Conservation (phyloP, 2,888 invertebrate species). For the Thereva unica region DNA sequence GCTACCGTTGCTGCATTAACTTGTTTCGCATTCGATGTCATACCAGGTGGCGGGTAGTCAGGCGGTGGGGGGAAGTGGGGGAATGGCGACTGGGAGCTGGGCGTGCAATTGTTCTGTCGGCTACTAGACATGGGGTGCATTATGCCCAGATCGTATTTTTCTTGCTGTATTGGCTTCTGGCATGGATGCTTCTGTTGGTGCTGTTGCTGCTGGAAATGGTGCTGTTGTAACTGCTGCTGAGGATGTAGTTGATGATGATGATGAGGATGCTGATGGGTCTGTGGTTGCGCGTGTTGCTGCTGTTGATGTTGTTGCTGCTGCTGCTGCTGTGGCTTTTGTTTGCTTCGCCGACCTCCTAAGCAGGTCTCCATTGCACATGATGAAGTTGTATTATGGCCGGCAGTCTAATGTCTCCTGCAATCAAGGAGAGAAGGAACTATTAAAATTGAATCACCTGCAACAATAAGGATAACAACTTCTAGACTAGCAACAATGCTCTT, state of each 20-base stretch:
- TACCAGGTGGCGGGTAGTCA: constrained; percentile 59
- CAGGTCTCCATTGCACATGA: constrained; percentile 58
- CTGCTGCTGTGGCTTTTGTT: constrained; percentile 46
- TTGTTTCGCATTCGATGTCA: constrained; percentile 46
- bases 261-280: constrained; percentile 43
- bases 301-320: constrained; percentile 44
- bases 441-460: constrained; percentile 11
- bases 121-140: constrained; percentile 28
- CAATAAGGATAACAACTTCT: neutral
- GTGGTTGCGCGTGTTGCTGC: constrained; percentile 44
- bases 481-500: constrained; percentile 15
- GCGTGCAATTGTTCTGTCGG: constrained; percentile 33
- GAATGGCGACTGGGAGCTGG: constrained; percentile 50
- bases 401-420: constrained; percentile 39
- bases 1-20: constrained; percentile 11
- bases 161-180: constrained; percentile 21
- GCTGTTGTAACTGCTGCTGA: constrained; percentile 44
- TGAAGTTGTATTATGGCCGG: constrained; percentile 45
- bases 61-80: constrained; percentile 78
- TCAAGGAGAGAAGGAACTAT: constrained; percentile 21
- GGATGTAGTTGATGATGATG: constrained; percentile 43
- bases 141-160: constrained; percentile 28
- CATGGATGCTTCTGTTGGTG: constrained; percentile 32
- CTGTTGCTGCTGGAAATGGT: constrained; percentile 41
- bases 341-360: constrained; percentile 56